phyloP scores from a whole-genome alignment of 2,113 vertebrate genomes.

The Oenanthe oenanthe region DNA sequence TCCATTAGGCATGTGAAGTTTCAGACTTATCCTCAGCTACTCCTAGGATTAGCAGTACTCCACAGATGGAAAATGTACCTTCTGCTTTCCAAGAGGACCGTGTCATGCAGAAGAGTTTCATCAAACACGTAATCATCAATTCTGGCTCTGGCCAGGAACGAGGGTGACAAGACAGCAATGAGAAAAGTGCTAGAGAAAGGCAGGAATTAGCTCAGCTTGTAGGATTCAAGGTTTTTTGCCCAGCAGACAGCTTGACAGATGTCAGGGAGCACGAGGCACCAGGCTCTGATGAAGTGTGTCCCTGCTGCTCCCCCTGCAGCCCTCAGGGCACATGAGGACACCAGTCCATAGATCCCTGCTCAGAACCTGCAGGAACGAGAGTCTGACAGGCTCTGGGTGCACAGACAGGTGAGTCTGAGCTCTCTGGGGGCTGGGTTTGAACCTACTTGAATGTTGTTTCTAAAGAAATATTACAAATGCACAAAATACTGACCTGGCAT shows the following conservation, averaged over 20 bases:
- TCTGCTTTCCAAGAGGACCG: conserved; percentile 41
- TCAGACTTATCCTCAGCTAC: conserved; percentile 23
- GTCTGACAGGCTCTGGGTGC: neutral
- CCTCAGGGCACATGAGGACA: neutral
- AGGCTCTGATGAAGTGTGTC: fast-evolving
- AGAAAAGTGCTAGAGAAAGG: conserved; percentile 6
- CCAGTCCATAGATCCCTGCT: fast-evolving
- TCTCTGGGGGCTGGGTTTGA: neutral
- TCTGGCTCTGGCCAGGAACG: neutral
- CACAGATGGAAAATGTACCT: conserved; percentile 37
- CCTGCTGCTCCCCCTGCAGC: neutral
- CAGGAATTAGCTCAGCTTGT: conserved; percentile 21
- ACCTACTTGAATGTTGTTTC: neutral
- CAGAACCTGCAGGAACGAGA: neutral
- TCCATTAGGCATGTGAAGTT: neutral
- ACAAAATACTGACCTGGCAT: neutral
- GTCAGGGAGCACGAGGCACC: neutral
- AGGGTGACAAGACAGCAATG: conserved; percentile 34
- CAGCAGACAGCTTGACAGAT: neutral
- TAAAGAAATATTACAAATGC: neutral
- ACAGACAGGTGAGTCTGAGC: neutral
- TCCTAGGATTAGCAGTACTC: conserved; percentile 16
- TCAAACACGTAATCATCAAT: neutral
- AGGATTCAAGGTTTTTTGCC: neutral
- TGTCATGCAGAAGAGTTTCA: neutral